A percentile compares a stretch with the other conserved stretches of the same genome.
These are phyloP conservation scores for Odontomyia ornata DNA, from an alignment of 2,888 invertebrate genomes.

Conservation along the genomic window DNA sequence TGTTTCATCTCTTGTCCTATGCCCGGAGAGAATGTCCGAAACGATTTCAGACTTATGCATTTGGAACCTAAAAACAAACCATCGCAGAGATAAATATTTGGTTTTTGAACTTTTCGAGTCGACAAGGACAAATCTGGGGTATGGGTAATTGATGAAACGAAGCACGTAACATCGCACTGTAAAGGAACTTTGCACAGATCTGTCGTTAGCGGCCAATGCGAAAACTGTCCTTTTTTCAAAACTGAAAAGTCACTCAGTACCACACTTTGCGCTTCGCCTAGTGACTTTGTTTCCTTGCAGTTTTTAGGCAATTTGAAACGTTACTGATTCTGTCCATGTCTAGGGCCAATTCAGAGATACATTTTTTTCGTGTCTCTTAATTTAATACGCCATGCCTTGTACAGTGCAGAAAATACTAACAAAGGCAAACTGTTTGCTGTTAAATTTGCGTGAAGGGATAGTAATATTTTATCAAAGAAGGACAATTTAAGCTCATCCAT, in stretches of 20 bases:
- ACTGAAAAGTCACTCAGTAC: neutral
- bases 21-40: constrained; percentile 11
- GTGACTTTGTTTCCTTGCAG: neutral
- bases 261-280: neutral
- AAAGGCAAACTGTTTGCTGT: neutral
- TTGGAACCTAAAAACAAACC: constrained; percentile 24
- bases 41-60: neutral
- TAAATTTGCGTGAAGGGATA: too few species aligned
- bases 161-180: constrained; percentile 11
- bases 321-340: constrained; percentile 3
- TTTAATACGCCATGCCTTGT: neutral
- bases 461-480: too few species aligned
- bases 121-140: constrained; percentile 33
- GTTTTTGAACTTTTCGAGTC: constrained; percentile 29
- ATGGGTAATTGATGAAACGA: constrained; percentile 35
- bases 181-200: constrained; percentile 4
- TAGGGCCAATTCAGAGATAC: neutral
- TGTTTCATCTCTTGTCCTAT: neutral
- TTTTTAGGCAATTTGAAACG: constrained; percentile 10
- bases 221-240: constrained; percentile 14
- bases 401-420: neutral
- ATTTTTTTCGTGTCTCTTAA: constrained; percentile 3
- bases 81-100: constrained; percentile 38
- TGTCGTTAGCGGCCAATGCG: constrained; percentile 14
- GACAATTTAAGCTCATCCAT: too few species aligned